These are phyloP conservation scores for Chamaea fasciata DNA, from an alignment of 2,113 vertebrate species.

Conservation along the genomic window DNA sequence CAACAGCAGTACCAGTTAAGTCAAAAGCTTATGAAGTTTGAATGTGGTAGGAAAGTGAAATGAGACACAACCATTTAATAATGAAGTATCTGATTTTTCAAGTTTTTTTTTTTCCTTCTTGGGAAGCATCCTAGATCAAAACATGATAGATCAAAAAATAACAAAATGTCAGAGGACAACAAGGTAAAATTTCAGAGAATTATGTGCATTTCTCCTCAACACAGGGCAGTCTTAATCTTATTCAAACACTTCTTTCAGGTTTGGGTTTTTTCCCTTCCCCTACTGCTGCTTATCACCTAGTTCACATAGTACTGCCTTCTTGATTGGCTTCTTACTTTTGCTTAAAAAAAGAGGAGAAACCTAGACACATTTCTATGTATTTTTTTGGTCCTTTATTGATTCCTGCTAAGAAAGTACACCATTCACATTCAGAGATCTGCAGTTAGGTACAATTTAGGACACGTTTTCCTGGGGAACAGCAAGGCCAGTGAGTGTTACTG, in stretches of 20 bases:
- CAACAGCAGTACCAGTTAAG: background rate
- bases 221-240: background rate
- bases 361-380: background rate
- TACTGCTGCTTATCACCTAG: background rate
- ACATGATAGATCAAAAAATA: background rate
- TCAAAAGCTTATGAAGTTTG: background rate
- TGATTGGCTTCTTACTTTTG: background rate
- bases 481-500: background rate
- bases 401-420: background rate
- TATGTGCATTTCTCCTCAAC: background rate
- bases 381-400: background rate
- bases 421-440: background rate
- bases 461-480: background rate
- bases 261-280: background rate
- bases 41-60: background rate
- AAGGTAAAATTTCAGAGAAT: background rate
- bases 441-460: background rate
- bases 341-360: background rate
- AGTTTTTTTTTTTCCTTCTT: background rate
- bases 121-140: background rate
- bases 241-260: background rate
- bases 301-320: background rate
- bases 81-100: background rate
- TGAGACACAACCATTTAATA: background rate
- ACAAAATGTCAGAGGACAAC: background rate